Base-by-base conservation (phyloP, 2,113 vertebrate genomes). In the Carettochelys insculpta region DNA sequence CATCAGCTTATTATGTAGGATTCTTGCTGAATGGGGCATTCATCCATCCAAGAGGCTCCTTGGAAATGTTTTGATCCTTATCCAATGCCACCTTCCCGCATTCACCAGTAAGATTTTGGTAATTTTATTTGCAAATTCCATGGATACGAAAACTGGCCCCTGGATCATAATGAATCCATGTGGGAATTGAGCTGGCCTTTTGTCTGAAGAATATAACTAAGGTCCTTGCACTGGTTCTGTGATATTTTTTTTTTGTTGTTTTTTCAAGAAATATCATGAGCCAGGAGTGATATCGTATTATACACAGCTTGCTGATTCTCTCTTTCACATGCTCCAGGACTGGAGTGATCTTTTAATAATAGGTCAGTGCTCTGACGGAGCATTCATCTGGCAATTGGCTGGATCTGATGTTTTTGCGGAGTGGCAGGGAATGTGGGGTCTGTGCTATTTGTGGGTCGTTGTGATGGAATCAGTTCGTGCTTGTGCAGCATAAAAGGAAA, bases 71-170 rank as follows among this genome's bases (percentile, higher is more conserved):
- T 65, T n/a, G 58, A 34, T 34, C 31, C 34, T n/a, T 61, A 61
- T 90, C 81, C 0, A 0, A 11, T 2, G n/a, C n/a, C n/a, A n/a
- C 53, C 4, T 0, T 78, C n/a, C 38, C 68, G 45, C 50, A 14
- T 12, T 43, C 41, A 29, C 17, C 0, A 43, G 24, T 0, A 11
- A 85, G 6, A n/a, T 8, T 2, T 71, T 24, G 16, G 27, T 50
- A 1, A 22, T 75, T 17, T 68, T 53, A 0, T n/a, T n/a, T 68
- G 87, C 89, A 81, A 83, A 27, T 17, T 0, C 0, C 80, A 13
- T 11, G 41, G 24, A 43, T 75, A 38, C 38, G 24, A 43, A 45
- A 75, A 75, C 41, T 7, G 31, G 58, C 19, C 58, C 38, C 19
- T 34, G 65, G 71, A 75, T 48, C 17, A 27, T 86, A 50, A 24